These are phyloP conservation scores for Mesoligia furuncula DNA, from an alignment of 2,888 invertebrate genomes.

Conservation along the genomic window DNA sequence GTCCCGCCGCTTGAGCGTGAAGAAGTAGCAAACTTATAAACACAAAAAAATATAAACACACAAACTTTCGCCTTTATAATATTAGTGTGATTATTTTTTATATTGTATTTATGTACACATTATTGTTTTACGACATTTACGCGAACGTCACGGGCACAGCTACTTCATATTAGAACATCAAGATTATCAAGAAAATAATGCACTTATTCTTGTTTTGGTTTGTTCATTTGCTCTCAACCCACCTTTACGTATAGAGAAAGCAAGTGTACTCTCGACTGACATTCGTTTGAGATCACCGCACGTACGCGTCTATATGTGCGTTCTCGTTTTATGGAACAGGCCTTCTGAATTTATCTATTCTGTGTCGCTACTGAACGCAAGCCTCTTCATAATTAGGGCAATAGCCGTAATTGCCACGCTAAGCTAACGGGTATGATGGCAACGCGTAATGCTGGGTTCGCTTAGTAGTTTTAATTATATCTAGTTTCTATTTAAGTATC, in stretches of 20 bases:
- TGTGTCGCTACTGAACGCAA: slow-evolving; percentile 8
- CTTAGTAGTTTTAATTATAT: neutral
- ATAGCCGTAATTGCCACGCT: slow-evolving; percentile 45
- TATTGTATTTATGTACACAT: too few relatives aligned
- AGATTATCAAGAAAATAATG: neutral
- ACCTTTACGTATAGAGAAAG: neutral
- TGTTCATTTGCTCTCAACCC: neutral
- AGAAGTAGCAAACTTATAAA: too few relatives aligned
- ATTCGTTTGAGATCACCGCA: neutral
- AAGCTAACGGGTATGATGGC: slow-evolving; percentile 13
- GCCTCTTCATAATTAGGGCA: slow-evolving; percentile 40
- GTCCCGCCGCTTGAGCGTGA: too few relatives aligned
- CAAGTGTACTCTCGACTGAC: neutral
- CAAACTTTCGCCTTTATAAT: too few relatives aligned
- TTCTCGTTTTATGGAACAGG: neutral
- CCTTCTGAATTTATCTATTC: neutral
- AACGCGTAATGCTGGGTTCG: neutral
- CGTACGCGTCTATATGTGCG: neutral
- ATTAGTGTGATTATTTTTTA: too few relatives aligned
- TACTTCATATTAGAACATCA: neutral
- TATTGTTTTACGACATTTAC: too few relatives aligned
- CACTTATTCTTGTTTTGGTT: neutral
- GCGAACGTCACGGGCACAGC: too few relatives aligned
- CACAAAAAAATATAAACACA: too few relatives aligned
- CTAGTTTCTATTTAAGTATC: neutral